phyloP scores from a whole-genome alignment of 2,888 invertebrate species.

The Alloplasta piceator region DNA sequence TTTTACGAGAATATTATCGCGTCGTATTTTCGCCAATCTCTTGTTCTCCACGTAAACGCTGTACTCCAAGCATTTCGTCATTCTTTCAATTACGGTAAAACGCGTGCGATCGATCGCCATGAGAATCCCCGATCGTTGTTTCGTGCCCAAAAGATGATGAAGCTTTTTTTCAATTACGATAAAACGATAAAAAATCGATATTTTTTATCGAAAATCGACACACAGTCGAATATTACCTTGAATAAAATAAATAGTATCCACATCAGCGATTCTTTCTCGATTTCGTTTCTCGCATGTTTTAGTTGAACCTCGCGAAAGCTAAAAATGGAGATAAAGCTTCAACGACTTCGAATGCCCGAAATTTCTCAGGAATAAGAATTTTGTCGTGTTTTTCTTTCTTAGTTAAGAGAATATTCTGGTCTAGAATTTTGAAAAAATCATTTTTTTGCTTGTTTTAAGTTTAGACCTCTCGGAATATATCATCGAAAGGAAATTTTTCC shows the following conservation, averaged over 20 bases:
- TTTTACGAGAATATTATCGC: slow-evolving; percentile 28
- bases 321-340: slow-evolving; percentile 3
- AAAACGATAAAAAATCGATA: no score
- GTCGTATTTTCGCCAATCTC: slow-evolving; percentile 22
- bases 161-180: slow-evolving; percentile 64
- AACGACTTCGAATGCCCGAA: not conserved
- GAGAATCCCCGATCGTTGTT: slow-evolving; percentile 72
- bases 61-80: slow-evolving; percentile 74
- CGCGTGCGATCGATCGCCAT: slow-evolving; percentile 70
- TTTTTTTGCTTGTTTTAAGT: no score
- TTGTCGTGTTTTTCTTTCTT: no score
- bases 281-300: slow-evolving; percentile 18
- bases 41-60: slow-evolving; percentile 57
- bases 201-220: no score
- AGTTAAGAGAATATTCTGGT: no score
- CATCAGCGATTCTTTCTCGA: slow-evolving; percentile 74
- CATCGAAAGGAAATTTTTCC: no score
- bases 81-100: slow-evolving; percentile 72
- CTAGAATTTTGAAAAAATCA: no score
- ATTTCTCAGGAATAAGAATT: no score
- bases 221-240: slow-evolving; percentile 75
- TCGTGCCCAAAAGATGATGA: slow-evolving; percentile 76
- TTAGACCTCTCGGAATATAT: no score
- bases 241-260: slow-evolving; percentile 78
- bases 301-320: slow-evolving; percentile 70